A percentile compares a stretch with the other conserved stretches of the same genome.
Conservation (phyloP, 2,888 invertebrate species). For the Congeria kusceri region DNA sequence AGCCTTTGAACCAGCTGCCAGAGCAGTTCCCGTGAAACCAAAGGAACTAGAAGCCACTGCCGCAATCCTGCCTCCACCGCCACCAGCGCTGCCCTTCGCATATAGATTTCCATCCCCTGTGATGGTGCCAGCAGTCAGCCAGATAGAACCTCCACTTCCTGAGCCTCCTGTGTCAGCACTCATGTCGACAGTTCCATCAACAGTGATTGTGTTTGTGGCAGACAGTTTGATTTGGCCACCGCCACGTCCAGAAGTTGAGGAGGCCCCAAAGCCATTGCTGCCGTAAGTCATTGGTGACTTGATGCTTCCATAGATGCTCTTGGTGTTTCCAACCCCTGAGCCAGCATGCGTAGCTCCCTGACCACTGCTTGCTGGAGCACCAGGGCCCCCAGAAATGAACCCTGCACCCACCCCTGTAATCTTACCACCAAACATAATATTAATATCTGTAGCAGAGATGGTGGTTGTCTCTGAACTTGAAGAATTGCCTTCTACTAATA, state of each 20-base stretch:
- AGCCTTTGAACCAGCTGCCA: slow-evolving; percentile 36
- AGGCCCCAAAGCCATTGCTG: slow-evolving; percentile 69
- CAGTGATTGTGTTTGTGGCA: slow-evolving; percentile 32
- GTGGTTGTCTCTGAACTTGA: slow-evolving; percentile 60
- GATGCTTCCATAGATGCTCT: slow-evolving; percentile 69
- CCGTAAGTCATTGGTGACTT: slow-evolving; percentile 67
- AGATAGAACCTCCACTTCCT: slow-evolving; percentile 74
- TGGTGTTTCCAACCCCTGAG: slow-evolving; percentile 54
- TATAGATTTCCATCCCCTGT: slow-evolving; percentile 65
- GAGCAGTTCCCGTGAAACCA: slow-evolving; percentile 47
- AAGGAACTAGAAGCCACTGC: slow-evolving; percentile 30
- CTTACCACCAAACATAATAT: slow-evolving; percentile 64
- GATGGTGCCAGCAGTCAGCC: slow-evolving; percentile 50
- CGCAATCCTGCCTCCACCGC: slow-evolving; percentile 68
- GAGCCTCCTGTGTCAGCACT: slow-evolving; percentile 62
- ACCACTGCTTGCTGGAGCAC: slow-evolving; percentile 45
- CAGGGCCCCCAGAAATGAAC: slow-evolving; percentile 61
- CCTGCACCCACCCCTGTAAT: slow-evolving; percentile 70
- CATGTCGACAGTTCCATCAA: slow-evolving; percentile 72
- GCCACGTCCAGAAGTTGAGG: slow-evolving; percentile 55
- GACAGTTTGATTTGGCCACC: slow-evolving; percentile 71
- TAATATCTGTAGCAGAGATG: slow-evolving; percentile 59
- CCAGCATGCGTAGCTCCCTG: slow-evolving; percentile 72
- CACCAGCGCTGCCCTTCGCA: slow-evolving; percentile 65
- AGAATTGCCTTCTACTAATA: slow-evolving; percentile 65